A percentile compares a stretch with the other conserved stretches of the same genome.
Conservation (phyloP, 2,113 vertebrate species). For the Accipiter cooperii region DNA sequence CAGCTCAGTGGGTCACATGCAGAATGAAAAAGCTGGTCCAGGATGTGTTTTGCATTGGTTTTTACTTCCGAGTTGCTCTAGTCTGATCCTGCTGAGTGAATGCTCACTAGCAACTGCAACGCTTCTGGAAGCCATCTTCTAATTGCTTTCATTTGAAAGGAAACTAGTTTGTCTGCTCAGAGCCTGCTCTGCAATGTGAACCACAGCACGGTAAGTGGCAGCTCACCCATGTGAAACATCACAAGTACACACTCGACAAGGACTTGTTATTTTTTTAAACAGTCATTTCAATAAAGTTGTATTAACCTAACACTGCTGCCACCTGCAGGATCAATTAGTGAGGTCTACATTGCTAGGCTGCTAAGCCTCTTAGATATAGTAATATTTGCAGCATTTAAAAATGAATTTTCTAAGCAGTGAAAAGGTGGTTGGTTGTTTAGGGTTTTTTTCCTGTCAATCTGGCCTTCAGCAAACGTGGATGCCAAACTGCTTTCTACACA, state of each 20-base stretch:
- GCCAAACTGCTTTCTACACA: not conserved
- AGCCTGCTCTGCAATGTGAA: not conserved
- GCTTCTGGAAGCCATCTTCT: not conserved
- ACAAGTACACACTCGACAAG: not conserved
- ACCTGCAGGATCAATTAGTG: not conserved
- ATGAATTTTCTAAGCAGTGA: not conserved
- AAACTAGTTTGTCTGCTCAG: not conserved
- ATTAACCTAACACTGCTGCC: not conserved
- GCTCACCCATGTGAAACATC: not conserved
- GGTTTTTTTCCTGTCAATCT: not conserved
- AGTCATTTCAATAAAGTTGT: not conserved
- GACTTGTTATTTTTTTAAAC: not conserved
- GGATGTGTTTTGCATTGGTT: not conserved
- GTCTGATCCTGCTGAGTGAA: not conserved
- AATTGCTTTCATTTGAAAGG: not conserved
- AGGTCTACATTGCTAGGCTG: not conserved
- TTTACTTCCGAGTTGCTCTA: not conserved
- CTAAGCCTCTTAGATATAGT: not conserved
- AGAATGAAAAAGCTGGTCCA: not conserved
- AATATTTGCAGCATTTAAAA: not conserved
- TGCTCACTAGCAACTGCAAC: not conserved
- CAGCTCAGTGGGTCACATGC: not conserved
- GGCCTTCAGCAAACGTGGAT: not conserved
- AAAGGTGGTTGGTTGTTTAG: not conserved
- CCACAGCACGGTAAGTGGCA: not conserved